These are phyloP conservation scores for Osmoderma eremita DNA, from an alignment of 2,888 invertebrate species.

Conservation along the genomic window DNA sequence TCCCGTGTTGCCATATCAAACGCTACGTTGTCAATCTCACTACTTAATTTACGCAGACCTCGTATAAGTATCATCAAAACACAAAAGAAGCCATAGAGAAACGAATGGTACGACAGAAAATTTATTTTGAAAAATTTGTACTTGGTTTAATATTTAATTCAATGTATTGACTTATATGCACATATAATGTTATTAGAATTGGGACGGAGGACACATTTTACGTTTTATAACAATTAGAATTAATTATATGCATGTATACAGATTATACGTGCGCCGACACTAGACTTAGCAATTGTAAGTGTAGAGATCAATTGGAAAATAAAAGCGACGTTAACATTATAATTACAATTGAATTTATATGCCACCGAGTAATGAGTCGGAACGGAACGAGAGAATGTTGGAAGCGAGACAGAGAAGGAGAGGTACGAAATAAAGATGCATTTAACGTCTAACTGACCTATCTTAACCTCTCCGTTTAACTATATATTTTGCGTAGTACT, in stretches of 20 bases:
- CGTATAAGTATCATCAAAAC: too few relatives aligned
- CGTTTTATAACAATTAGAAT: constrained; percentile 18
- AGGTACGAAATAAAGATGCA: constrained; percentile 34
- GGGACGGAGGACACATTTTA: constrained; percentile 7
- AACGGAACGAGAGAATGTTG: constrained; percentile 7
- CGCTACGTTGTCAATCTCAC: too few relatives aligned
- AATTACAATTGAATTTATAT: constrained; percentile 38
- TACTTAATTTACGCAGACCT: too few relatives aligned
- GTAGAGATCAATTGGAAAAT: constrained; percentile 36
- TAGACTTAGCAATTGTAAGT: constrained; percentile 16
- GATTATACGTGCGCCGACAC: not conserved
- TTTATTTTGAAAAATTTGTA: not conserved
- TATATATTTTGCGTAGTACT: constrained; percentile 42
- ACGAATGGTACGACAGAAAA: too few relatives aligned
- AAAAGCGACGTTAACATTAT: constrained; percentile 35
- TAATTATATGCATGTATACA: constrained; percentile 12
- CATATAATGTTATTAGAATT: not conserved
- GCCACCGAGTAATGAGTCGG: constrained; percentile 21
- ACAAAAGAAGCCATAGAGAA: too few relatives aligned
- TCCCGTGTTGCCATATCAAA: too few relatives aligned
- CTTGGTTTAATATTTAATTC: not conserved
- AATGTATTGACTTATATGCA: not conserved
- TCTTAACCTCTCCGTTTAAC: constrained; percentile 42
- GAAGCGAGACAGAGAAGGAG: constrained; percentile 14
- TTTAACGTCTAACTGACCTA: constrained; percentile 44